These are phyloP conservation scores for Tortricodes alternella DNA, from an alignment of 2,888 invertebrate species.

Conservation along the genomic window DNA sequence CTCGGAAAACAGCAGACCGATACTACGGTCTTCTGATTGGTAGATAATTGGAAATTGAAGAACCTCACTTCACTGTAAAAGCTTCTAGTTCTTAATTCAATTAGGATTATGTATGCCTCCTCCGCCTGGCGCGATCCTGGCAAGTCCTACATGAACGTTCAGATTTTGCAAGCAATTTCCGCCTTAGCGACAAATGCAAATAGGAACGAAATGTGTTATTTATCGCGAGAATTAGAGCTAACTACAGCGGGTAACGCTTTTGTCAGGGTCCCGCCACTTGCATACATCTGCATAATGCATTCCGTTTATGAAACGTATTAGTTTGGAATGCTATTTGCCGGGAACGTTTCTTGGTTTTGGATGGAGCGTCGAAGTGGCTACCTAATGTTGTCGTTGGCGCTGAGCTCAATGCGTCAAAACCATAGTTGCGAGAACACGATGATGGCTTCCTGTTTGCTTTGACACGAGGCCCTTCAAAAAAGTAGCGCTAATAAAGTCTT, in stretches of 20 bases:
- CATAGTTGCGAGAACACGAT: no score
- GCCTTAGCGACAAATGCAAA: conserved; percentile 73
- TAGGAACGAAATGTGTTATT: conserved; percentile 75
- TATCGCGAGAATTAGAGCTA: conserved; percentile 71
- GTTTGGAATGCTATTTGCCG: conserved; percentile 10
- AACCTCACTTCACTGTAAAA: no score
- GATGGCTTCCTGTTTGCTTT: no score
- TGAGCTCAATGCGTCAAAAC: background rate
- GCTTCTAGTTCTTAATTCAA: background rate
- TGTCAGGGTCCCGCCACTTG: conserved; percentile 39
- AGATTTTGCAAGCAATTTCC: conserved; percentile 77
- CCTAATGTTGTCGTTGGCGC: background rate
- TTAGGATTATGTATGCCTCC: conserved; percentile 39
- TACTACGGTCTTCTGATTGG: no score
- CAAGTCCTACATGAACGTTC: conserved; percentile 51
- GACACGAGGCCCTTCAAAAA: no score
- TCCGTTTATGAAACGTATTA: conserved; percentile 36
- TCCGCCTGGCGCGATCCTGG: conserved; percentile 45
- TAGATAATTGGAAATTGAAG: no score
- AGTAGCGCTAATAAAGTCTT: no score
- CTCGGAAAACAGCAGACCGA: no score
- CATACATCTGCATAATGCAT: conserved; percentile 42
- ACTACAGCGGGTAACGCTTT: conserved; percentile 40
- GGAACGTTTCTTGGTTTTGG: conserved; percentile 7
- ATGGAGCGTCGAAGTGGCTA: conserved; percentile 12